A percentile compares a stretch with the other conserved stretches of the same genome.
Evolutionary conservation across 2,888 invertebrate genomes (phyloP).

Genomic region (Phrixothrix hirtus): DNA sequence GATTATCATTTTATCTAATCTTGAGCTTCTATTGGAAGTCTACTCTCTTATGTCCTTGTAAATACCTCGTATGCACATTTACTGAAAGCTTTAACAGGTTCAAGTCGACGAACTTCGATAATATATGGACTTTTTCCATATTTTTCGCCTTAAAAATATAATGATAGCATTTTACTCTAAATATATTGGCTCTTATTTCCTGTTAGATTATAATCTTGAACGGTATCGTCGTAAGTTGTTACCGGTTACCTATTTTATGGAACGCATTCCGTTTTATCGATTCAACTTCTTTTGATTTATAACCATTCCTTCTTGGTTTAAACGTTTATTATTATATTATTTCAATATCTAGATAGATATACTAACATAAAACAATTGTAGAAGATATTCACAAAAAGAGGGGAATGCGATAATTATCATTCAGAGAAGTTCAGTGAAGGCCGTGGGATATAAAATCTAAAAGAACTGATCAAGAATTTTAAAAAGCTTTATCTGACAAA

Average conservation of each 20-base stretch:
- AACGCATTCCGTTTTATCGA: constrained; percentile 19
- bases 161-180: constrained; percentile 3
- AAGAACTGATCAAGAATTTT: constrained; percentile 18
- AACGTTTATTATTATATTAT: constrained; percentile 28
- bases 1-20: constrained; percentile 15
- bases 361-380: constrained; percentile 1
- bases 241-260: constrained; percentile 16
- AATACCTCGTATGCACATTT: constrained; percentile 1
- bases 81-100: constrained; percentile 7
- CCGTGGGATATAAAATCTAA: constrained; percentile 37
- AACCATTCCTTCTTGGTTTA: constrained; percentile 10
- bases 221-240: constrained; percentile 22
- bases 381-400: constrained; percentile 18
- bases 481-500: constrained; percentile 13
- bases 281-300: constrained; percentile 17
- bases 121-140: background rate
- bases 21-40: constrained; percentile 10
- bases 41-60: no score
- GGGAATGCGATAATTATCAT: constrained; percentile 35
- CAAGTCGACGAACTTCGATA: constrained; percentile 12
- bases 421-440: constrained; percentile 35
- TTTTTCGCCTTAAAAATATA: constrained; percentile 7
- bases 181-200: constrained; percentile 12
- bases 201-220: constrained; percentile 12
- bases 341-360: constrained; percentile 6